These are phyloP conservation scores for Tachina grossa DNA, from an alignment of 2,888 invertebrate genomes.

Conservation along the genomic window DNA sequence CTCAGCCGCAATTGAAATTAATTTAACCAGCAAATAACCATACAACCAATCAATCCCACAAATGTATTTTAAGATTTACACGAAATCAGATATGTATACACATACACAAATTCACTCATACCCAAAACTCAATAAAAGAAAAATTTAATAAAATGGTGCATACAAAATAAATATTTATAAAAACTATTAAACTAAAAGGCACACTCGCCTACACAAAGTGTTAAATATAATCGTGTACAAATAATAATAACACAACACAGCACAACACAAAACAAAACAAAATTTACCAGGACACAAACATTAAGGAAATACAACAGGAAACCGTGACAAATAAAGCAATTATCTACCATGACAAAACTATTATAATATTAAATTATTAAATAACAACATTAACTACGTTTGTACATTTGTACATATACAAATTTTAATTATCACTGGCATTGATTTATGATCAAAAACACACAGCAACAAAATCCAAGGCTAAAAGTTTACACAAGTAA, in stretches of 20 bases:
- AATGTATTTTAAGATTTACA: not conserved
- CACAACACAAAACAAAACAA: constrained; percentile 14
- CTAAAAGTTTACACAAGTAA: constrained; percentile 19
- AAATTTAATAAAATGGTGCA: not conserved
- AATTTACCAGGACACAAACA: constrained; percentile 29
- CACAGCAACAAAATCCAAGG: not conserved
- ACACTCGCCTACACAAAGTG: not conserved
- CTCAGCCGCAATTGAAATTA: constrained; percentile 62
- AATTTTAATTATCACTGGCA: constrained; percentile 36
- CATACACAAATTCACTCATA: not conserved
- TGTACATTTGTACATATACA: not conserved
- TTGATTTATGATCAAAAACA: constrained; percentile 36
- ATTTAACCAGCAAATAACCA: constrained; percentile 17
- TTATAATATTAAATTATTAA: constrained; percentile 61
- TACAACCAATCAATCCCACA: constrained; percentile 4
- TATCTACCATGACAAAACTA: constrained; percentile 65
- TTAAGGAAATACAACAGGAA: constrained; percentile 66
- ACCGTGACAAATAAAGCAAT: constrained; percentile 69
- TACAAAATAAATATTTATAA: not conserved
- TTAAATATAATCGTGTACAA: not conserved
- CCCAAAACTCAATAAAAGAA: not conserved
- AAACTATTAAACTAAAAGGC: not conserved
- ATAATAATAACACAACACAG: constrained; percentile 8
- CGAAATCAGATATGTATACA: not conserved
- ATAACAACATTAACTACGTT: not conserved